Percentiles rank a stretch among this genome's conserved stretches.
Evolutionary conservation across 2,113 vertebrate species (phyloP).

Genomic region (Dipodomys merriami): DNA sequence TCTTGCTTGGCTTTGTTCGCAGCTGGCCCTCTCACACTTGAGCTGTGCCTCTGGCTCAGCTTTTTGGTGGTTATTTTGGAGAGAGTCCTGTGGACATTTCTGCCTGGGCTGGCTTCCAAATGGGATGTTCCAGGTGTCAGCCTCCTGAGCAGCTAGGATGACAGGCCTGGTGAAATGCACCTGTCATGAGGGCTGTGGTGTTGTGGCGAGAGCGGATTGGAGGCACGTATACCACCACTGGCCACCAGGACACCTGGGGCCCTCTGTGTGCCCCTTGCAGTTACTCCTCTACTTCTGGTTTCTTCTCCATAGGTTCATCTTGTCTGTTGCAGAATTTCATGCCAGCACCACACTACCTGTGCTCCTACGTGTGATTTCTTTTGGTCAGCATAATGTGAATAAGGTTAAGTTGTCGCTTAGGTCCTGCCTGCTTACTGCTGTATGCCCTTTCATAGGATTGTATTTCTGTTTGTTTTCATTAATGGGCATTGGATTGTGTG

Average conservation of each 20-base stretch:
- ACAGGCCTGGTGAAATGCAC: not conserved
- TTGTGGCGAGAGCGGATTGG: not conserved
- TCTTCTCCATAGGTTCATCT: not conserved
- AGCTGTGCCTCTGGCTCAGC: too few species aligned
- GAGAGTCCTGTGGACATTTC: too few species aligned
- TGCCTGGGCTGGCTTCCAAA: too few species aligned
- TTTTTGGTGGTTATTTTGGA: too few species aligned
- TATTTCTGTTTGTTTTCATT: too few species aligned
- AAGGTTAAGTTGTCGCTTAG: not conserved
- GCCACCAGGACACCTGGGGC: not conserved
- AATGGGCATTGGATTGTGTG: too few species aligned
- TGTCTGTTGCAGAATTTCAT: not conserved
- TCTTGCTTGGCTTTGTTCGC: too few species aligned
- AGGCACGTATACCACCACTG: not conserved
- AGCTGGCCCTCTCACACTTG: too few species aligned
- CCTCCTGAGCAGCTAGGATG: too few species aligned
- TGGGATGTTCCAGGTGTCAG: too few species aligned
- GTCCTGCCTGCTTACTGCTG: not conserved
- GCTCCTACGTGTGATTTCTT: not conserved
- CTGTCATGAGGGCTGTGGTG: fast-evolving
- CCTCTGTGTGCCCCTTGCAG: not conserved
- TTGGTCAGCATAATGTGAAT: not conserved
- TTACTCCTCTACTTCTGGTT: not conserved
- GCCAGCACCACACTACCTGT: not conserved
- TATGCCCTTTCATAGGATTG: not conserved